Evolutionary conservation across 2,113 vertebrate species (phyloP).

Genomic region (Cochlearius cochlearius): DNA sequence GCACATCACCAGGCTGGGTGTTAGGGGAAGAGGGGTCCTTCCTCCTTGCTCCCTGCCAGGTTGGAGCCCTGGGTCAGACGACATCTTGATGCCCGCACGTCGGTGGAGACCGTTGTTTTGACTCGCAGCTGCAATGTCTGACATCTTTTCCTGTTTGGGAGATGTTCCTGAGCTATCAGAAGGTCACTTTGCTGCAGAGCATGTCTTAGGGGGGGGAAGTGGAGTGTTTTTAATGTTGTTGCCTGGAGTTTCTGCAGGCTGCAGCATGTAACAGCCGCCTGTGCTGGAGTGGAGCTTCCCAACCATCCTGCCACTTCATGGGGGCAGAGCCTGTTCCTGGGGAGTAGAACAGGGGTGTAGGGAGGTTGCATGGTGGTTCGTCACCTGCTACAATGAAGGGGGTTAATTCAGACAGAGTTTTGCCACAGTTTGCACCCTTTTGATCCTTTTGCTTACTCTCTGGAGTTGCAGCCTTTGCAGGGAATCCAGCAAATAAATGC

Average conservation of each 20-base stretch:
- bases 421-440: background rate
- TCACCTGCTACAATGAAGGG: background rate
- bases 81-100: background rate
- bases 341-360: accelerated
- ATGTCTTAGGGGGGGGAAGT: background rate
- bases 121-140: background rate
- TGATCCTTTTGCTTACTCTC: background rate
- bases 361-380: background rate
- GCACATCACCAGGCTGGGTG: background rate
- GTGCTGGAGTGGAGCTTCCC: background rate
- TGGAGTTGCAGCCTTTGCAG: background rate
- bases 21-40: background rate
- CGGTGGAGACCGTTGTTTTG: background rate
- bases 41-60: background rate
- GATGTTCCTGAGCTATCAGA: background rate
- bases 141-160: background rate
- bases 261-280: background rate
- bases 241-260: background rate
- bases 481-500: background rate
- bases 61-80: background rate
- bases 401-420: background rate
- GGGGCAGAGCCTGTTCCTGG: background rate
- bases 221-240: background rate
- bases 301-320: accelerated
- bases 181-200: background rate